These are phyloP conservation scores for Apis mellifera DNA, from an alignment of 1,140 invertebrate genomes.

Conservation along the genomic window Amel_HAv3.1 CM009934.2:8830501-8831000, in stretches of 20 bases:
- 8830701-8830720: too few relatives aligned
- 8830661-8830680: not conserved
- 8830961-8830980: slow-evolving; percentile 54
- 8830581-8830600: slow-evolving; percentile 36
- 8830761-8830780: too few relatives aligned
- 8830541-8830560: slow-evolving; percentile 31
- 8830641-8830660: slow-evolving; percentile 4
- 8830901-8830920: not conserved
- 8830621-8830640: slow-evolving; percentile 16
- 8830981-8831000: slow-evolving; percentile 24
- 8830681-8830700: not conserved
- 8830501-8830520: slow-evolving; percentile 19
- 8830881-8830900: not conserved
- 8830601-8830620: not conserved
- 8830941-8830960: slow-evolving; percentile 46
- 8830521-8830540: slow-evolving; percentile 48
- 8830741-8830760: too few relatives aligned
- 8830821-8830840: too few relatives aligned
- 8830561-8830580: not conserved
- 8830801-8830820: too few relatives aligned
- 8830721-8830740: too few relatives aligned
- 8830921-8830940: slow-evolving; percentile 1
- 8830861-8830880: not conserved
- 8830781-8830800: too few relatives aligned
- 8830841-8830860: not conserved